Evolutionary conservation across 2,797 vertebrate species (phyloP), one percentile per base, ranked within the genome.

Genomic region (Karalla daura): DNA sequence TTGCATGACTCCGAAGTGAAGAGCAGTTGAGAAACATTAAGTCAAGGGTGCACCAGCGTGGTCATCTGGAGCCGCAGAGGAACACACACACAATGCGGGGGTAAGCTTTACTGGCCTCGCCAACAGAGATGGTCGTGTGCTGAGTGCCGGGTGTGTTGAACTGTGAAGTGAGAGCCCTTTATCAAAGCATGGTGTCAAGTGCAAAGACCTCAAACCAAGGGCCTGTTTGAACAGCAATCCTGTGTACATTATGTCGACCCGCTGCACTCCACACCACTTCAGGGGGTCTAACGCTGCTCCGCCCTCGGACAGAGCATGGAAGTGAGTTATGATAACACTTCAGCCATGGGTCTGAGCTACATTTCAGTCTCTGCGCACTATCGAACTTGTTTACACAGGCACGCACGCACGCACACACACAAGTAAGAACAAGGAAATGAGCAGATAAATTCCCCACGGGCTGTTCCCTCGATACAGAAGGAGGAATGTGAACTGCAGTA

Each of bases 201-300:
- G 44, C 28, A 14, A 55, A 6, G 23, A 30, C 32, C 8, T 56
- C 37, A 41, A 58, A 24, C 30, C 47, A 54, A 63, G 71, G 49
- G n/a, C 23, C 24, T 32, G 30, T 32, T 53, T 33, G 1, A 65
- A 61, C 28, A 33, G 5, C 45, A 32, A 62, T 62, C 39, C 52
- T 1, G 3, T 27, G 18, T 9, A 21, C 25, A 24, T 10, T 2
- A 25, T 28, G 45, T 53, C 23, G 30, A 21, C 24, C 10, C 17
- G 23, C 28, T 10, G 15, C 5, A 5, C 17, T 36, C 37, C 6
- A 51, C 5, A 4, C 8, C 25, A 52, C 20, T 23, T 47, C 13
- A 18, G 13, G 6, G 7, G 23, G 27, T 27, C 14, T 44, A 9
- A 20, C 1, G 35, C 7, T 11, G 4, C 9, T 8, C 33, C 8